Percentiles rank a stretch among this genome's conserved stretches.
phyloP scores from a whole-genome alignment of 1,140 invertebrate species.

The Drosophila persimilis region DNA sequence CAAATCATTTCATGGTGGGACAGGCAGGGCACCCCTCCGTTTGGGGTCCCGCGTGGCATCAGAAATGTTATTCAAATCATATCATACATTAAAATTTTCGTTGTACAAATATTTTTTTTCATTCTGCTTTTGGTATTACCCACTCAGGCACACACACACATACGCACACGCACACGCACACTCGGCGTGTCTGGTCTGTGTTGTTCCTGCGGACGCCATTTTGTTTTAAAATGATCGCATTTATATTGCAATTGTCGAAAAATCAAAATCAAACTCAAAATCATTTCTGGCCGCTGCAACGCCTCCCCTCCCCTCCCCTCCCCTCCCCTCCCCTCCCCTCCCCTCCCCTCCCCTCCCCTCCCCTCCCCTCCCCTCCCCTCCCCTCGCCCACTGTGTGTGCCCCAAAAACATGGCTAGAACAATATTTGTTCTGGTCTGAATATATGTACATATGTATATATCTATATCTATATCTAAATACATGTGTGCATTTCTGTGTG shows the following conservation, averaged over 20 bases:
- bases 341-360: neutral
- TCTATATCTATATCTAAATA: conserved; percentile 4
- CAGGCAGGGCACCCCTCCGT: neutral
- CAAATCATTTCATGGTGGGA: conserved; percentile 67
- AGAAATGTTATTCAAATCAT: conserved; percentile 72
- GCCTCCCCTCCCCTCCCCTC: conserved; percentile 2
- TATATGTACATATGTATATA: conserved; percentile 1
- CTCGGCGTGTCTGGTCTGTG: conserved; percentile 14
- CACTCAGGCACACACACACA: conserved; percentile 2
- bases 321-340: neutral
- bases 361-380: neutral
- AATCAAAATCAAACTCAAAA: conserved; percentile 64
- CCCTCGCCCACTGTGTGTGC: conserved; percentile 16
- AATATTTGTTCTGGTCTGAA: conserved; percentile 67
- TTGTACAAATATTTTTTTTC: conserved; percentile 1
- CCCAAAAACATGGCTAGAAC: conserved; percentile 63
- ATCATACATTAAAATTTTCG: conserved; percentile 66
- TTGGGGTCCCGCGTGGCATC: conserved; percentile 21
- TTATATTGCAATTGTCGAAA: conserved; percentile 69
- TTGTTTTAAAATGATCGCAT: conserved; percentile 79
- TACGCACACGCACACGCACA: neutral
- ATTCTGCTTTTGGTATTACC: conserved; percentile 4
- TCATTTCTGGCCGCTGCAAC: conserved; percentile 54
- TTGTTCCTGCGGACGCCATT: conserved; percentile 43
- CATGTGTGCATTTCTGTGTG: conserved; percentile 29